phyloP scores from a whole-genome alignment of 1,140 invertebrate species.

The Drosophila sucinea region DNA sequence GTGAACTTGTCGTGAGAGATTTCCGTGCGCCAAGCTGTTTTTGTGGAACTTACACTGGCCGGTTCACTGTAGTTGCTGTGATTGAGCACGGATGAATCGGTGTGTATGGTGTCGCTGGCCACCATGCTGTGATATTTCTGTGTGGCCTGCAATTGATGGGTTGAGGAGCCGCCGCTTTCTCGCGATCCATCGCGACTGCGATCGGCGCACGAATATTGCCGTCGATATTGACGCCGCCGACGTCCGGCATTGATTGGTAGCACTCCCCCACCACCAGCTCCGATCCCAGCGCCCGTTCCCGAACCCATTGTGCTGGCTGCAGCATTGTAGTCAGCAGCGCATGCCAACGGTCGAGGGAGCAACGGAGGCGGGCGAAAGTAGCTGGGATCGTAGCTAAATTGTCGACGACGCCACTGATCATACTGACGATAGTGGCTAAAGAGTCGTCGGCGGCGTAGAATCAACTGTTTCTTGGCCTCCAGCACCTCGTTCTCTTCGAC shows the following conservation, averaged over 20 bases:
- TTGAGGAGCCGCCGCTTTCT: slow-evolving; percentile 75
- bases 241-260: slow-evolving; percentile 54
- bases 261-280: slow-evolving; percentile 14
- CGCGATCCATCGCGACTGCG: slow-evolving; percentile 77
- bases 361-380: slow-evolving; percentile 79
- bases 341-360: slow-evolving; percentile 69
- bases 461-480: slow-evolving; percentile 80
- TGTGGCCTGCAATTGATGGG: slow-evolving; percentile 45
- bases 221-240: slow-evolving; percentile 73
- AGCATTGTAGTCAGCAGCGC: slow-evolving; percentile 65
- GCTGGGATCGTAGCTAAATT: slow-evolving; percentile 82
- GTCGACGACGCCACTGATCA: slow-evolving; percentile 80
- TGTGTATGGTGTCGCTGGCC: slow-evolving; percentile 76
- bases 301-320: slow-evolving; percentile 26
- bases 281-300: slow-evolving; percentile 48
- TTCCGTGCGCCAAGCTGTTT: slow-evolving; percentile 19
- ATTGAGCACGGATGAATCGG: slow-evolving; percentile 73
- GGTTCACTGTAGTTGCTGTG: slow-evolving; percentile 76
- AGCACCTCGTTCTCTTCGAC: slow-evolving; percentile 75
- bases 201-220: slow-evolving; percentile 80
- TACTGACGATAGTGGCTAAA: slow-evolving; percentile 82
- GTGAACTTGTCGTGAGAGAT: slow-evolving; percentile 21
- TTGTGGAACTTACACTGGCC: slow-evolving; percentile 75
- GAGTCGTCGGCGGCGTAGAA: slow-evolving; percentile 72
- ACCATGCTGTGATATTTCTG: slow-evolving; percentile 73